Percentiles rank a stretch among this genome's conserved stretches.
These are phyloP conservation scores for Harlomillsia oculata DNA, from an alignment of 1,140 invertebrate genomes.

Conservation along the genomic window DNA sequence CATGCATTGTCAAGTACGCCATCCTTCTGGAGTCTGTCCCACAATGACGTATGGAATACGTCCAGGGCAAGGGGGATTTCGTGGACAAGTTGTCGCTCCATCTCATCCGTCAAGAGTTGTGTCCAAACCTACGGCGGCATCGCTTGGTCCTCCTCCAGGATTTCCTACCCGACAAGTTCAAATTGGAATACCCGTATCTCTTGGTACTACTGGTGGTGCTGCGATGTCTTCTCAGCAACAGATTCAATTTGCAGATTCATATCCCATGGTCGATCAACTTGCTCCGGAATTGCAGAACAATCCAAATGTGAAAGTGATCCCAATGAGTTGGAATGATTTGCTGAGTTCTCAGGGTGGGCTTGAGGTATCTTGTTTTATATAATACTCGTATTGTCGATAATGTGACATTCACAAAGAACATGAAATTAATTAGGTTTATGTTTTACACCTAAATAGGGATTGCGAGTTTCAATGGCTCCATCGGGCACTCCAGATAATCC, in stretches of 20 bases:
- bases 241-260: background rate
- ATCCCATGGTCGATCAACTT: background rate
- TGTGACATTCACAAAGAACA: background rate
- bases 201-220: background rate
- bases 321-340: slow-evolving; percentile 13
- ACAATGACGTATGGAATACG: no score
- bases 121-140: no score
- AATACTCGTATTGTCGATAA: background rate
- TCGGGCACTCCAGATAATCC: slow-evolving; percentile 10
- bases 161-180: no score
- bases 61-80: no score
- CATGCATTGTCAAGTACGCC: no score
- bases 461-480: slow-evolving; percentile 13
- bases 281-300: background rate
- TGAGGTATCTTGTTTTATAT: slow-evolving; percentile 2
- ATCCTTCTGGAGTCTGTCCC: no score
- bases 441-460: background rate
- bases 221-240: background rate
- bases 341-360: slow-evolving; percentile 8
- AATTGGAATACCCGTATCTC: background rate
- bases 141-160: background rate
- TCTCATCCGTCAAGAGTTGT: no score
- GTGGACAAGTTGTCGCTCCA: no score
- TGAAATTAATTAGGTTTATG: background rate
- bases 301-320: slow-evolving; percentile 13